Conservation (phyloP, 2,797 vertebrate genomes). For the Rhyacichthys aspro region DNA sequence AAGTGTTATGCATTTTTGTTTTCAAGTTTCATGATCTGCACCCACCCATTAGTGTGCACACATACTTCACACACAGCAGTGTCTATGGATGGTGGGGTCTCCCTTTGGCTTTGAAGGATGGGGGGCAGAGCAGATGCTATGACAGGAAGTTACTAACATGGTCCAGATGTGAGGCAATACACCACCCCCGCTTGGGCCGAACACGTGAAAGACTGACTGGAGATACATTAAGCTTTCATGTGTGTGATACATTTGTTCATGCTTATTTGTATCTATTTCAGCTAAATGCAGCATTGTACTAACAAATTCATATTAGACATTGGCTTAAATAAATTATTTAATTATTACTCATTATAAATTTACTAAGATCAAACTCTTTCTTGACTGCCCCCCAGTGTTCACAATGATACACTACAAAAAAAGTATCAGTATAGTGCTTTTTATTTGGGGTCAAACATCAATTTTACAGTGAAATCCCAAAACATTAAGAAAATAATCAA, state of each 20-base stretch:
- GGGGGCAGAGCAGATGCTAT: slow-evolving; percentile 75
- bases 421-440: slow-evolving; percentile 3
- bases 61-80: slow-evolving; percentile 32
- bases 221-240: slow-evolving; percentile 21
- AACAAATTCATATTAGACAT: too few species aligned
- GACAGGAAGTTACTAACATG: slow-evolving; percentile 81
- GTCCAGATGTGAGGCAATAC: slow-evolving; percentile 79
- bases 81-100: slow-evolving; percentile 56
- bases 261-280: not conserved
- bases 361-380: not conserved
- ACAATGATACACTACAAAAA: slow-evolving; percentile 26
- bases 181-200: slow-evolving; percentile 66
- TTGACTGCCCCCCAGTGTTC: slow-evolving; percentile 53
- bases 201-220: slow-evolving; percentile 39
- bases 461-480: slow-evolving; percentile 12
- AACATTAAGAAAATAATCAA: not conserved
- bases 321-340: too few species aligned
- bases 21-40: slow-evolving; percentile 17
- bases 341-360: too few species aligned
- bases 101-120: slow-evolving; percentile 37
- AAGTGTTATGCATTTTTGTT: slow-evolving; percentile 22
- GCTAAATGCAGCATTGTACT: not conserved
- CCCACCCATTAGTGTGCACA: slow-evolving; percentile 20
- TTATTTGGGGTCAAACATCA: slow-evolving; percentile 24
- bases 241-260: slow-evolving; percentile 1